Percentiles rank a stretch among this genome's conserved stretches.
Evolutionary conservation across 1,140 invertebrate genomes (phyloP).

Genomic region (Trichonephila clavipes): DNA sequence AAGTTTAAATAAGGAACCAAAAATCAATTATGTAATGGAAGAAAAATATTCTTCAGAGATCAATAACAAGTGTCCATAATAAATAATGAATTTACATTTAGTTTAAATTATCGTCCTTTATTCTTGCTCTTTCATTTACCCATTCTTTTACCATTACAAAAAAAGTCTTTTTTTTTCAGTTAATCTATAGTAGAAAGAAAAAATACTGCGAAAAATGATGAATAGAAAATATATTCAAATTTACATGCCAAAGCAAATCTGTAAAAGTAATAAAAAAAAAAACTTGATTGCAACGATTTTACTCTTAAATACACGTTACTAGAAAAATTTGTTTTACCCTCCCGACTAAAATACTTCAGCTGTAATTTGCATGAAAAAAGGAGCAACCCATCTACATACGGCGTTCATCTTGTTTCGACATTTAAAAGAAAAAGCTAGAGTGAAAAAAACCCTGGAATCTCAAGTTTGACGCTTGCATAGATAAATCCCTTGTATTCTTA

Average conservation of each 20-base stretch:
- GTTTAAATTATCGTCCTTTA: not conserved
- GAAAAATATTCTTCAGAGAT: not conserved
- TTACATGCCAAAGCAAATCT: not conserved
- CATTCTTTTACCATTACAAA: no score
- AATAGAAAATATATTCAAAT: conserved; percentile 46
- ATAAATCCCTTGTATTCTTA: not conserved
- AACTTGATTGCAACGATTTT: conserved; percentile 28
- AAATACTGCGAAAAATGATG: conserved; percentile 8
- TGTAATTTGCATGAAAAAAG: conserved; percentile 47
- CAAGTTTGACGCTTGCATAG: conserved; percentile 37
- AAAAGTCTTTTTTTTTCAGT: not conserved
- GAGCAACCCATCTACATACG: not conserved
- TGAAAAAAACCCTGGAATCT: conserved; percentile 6
- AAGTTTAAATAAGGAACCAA: not conserved
- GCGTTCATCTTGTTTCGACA: conserved; percentile 37
- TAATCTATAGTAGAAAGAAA: not conserved
- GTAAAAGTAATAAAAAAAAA: not conserved
- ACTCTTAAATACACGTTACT: conserved; percentile 33
- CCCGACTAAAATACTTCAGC: conserved; percentile 7
- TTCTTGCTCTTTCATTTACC: not conserved
- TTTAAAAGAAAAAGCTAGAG: not conserved
- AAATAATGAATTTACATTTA: not conserved
- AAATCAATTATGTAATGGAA: not conserved
- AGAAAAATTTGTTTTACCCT: conserved; percentile 32
- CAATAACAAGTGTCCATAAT: not conserved